Evolutionary conservation across 2,113 vertebrate species (phyloP), one percentile per base, ranked within the genome.

Genomic region (Etheostoma cragini): DNA sequence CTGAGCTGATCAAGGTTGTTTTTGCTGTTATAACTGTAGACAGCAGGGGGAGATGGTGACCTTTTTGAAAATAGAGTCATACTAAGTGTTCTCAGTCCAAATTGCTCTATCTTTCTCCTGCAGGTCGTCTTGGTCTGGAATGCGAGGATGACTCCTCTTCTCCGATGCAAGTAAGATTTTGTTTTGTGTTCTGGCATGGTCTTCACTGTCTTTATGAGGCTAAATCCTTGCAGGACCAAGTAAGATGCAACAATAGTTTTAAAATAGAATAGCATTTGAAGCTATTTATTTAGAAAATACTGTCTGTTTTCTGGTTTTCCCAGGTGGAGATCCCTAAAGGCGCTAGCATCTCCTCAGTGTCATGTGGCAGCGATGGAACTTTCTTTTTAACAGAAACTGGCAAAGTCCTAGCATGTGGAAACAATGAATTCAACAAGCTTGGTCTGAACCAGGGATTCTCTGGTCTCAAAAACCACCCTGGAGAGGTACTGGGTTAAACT

Each of bases 361-460:
- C 96, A 13, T 99, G 98, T 88, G 96, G 97, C 84, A 95, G 95
- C 45, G 98, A 99, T 87, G 97, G 98, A 45, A 98, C 97, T 54
- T 99, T 99, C 91, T 96, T 97, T 75, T 92, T 99, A 82, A 99
- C 98, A 1, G 96, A 97, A 83, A 96, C 96, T 12, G 98, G 98
- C 69, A 99, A 98, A 94, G 97, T 99, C 54, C 91, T 99, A 76
- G 97, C 98, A 4, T 99, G 98, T 91, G 98, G 98, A 82, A 97
- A 97, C 92, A 99, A 99, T 13, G 98, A 99, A 63, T 96, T 96
- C 89, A 99, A 99, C 92, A 99, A 99, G 82, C 94, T 99, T 79
- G 98, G 98, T 71, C 95, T 99, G 77, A 99, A 97, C 93, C 98
- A 97, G 88, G 97, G 96, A 76, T 95, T 97, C 78, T 96, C 96